phyloP scores from a whole-genome alignment of 2,113 vertebrate genomes.

The Ammodytes marinus region DNA sequence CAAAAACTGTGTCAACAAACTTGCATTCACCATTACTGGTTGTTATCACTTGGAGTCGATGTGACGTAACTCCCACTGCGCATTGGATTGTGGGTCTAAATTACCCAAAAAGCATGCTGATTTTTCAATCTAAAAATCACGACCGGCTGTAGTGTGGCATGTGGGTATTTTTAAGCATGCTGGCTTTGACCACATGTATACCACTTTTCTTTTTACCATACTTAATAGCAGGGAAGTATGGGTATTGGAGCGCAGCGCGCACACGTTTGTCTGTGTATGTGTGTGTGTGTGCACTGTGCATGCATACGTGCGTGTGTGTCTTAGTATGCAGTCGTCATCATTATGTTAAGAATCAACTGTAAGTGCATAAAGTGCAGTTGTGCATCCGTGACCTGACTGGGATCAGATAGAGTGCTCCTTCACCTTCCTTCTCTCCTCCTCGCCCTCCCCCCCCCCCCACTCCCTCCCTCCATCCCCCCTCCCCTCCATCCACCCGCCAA shows the following conservation, averaged over 20 bases:
- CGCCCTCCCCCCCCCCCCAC: constrained; percentile 39
- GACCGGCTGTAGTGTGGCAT: too few species aligned
- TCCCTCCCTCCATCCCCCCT: constrained; percentile 37
- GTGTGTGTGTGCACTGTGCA: not conserved
- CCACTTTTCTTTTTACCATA: too few species aligned
- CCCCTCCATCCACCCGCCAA: constrained; percentile 67
- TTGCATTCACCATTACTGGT: too few species aligned
- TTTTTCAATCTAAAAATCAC: too few species aligned
- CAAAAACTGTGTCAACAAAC: too few species aligned
- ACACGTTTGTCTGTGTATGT: not conserved
- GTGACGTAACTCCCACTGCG: too few species aligned
- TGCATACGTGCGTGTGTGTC: constrained; percentile 33
- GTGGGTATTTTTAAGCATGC: too few species aligned
- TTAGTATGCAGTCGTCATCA: constrained; percentile 26
- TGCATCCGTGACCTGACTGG: constrained; percentile 77
- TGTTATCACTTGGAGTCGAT: too few species aligned
- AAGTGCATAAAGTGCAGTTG: constrained; percentile 73
- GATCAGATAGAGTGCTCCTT: constrained; percentile 81
- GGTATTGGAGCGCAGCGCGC: not conserved
- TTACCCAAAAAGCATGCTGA: too few species aligned
- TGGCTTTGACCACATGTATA: too few species aligned
- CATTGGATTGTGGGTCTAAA: too few species aligned
- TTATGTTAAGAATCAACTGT: constrained; percentile 67
- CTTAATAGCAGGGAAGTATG: too few species aligned
- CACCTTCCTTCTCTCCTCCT: constrained; percentile 62